phyloP scores from a whole-genome alignment of 2,888 invertebrate species.

The Odontomyia ornata region DNA sequence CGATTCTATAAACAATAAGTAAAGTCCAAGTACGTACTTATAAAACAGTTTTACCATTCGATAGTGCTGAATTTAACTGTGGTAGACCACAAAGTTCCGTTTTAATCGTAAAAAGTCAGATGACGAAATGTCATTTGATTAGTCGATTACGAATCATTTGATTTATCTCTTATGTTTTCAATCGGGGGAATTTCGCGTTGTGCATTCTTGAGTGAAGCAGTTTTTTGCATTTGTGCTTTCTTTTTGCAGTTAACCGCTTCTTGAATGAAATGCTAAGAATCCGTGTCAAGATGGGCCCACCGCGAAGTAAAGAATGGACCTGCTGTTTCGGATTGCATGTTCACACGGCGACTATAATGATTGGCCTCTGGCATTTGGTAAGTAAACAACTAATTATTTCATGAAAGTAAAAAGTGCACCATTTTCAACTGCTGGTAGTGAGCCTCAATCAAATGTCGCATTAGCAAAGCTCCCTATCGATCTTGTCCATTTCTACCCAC shows the following conservation, averaged over 20 bases:
- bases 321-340: conserved; percentile 86
- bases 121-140: conserved; percentile 40
- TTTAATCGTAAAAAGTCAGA: background rate
- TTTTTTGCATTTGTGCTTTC: background rate
- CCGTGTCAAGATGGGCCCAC: conserved; percentile 67
- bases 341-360: conserved; percentile 80
- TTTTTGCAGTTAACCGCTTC: conserved; percentile 26
- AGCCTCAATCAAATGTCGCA: too few relatives aligned
- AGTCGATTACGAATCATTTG: background rate
- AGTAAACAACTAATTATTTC: too few relatives aligned
- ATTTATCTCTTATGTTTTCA: background rate
- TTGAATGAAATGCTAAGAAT: conserved; percentile 62
- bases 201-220: background rate
- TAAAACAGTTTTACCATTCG: background rate
- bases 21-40: background rate
- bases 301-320: conserved; percentile 77
- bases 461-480: too few relatives aligned
- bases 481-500: too few relatives aligned
- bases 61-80: background rate
- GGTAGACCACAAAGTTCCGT: background rate
- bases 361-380: conserved; percentile 88
- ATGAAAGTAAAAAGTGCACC: too few relatives aligned
- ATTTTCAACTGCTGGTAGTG: too few relatives aligned
- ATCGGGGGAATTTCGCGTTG: background rate
- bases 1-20: background rate